Evolutionary conservation across 1,140 invertebrate species (phyloP).

Genomic region (Drosophila oshimai): DNA sequence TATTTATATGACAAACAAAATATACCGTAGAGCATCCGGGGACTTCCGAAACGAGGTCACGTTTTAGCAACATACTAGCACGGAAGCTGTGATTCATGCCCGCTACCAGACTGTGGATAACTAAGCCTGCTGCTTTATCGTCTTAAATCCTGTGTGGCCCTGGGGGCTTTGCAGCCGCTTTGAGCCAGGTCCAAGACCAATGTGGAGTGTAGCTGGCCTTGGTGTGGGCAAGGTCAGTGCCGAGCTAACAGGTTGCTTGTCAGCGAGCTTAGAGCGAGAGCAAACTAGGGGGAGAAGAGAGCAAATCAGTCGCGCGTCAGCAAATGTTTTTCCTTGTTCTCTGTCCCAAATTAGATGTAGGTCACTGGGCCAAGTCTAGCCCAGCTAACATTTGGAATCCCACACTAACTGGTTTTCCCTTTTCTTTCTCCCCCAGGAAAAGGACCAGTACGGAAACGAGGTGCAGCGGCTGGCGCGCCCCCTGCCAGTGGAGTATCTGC

Average conservation of each 20-base stretch:
- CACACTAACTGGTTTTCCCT: neutral
- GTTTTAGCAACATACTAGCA: neutral
- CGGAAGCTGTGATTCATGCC: neutral
- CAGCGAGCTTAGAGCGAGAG: constrained; percentile 3
- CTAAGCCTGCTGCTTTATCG: too few species aligned
- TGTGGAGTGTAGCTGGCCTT: constrained; percentile 1
- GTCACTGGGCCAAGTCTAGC: constrained; percentile 30
- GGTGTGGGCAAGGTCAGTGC: constrained; percentile 8
- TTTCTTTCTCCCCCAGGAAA: constrained; percentile 87
- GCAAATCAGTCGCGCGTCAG: constrained; percentile 12
- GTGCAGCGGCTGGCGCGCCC: constrained; percentile 95
- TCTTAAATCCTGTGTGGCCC: too few species aligned
- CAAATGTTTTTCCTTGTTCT: neutral
- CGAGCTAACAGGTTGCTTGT: constrained; percentile 31
- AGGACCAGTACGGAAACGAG: constrained; percentile 98
- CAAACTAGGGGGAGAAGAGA: neutral
- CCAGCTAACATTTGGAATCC: neutral
- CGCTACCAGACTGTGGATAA: too few species aligned
- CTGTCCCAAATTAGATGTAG: constrained; percentile 8
- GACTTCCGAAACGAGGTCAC: neutral
- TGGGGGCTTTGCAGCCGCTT: neutral
- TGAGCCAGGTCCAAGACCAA: neutral
- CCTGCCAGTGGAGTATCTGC: constrained; percentile 97
- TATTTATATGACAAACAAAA: too few species aligned
- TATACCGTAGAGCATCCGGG: too few species aligned